Evolutionary conservation across 2,888 invertebrate genomes (phyloP), one percentile per base, ranked within the genome.

Genomic region (Hetaerina titia): DNA sequence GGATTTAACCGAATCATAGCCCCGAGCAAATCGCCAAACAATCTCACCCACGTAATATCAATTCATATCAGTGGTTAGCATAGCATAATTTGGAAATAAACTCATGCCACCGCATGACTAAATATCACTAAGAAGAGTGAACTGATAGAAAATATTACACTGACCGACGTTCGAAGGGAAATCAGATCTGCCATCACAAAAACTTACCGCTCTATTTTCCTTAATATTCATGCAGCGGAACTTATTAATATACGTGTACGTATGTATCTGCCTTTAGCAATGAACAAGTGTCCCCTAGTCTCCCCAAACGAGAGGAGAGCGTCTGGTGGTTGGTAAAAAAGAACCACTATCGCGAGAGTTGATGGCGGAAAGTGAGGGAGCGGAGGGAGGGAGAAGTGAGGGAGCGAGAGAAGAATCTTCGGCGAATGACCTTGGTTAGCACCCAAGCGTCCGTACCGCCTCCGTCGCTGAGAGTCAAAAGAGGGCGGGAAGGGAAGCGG

Each of bases 321-420:
- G 92, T 92, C 92, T 92, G 92, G 92, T 92, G 92, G 92, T 92
- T 74, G 92, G n/a, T 92, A 92, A 92, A 92, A 92, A 92, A 22
- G 63, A 63, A 22, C 25, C 81, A 31, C 25, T 81, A 81, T 81
- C 25, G 1, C 11, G 81, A 31, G 60, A 5, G 60, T 4, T 60
- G 25, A 81, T 81, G 60, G 60, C 60, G 81, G 81, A 31, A 22
- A 31, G 81, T 22, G 31, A 15, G 31, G 31, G 63, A 57, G 90
- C 56, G 45, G 22, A 19, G 31, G 11, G 64, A 69, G 58, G 13
- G 89, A 89, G 31, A n/a, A 45, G 31, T 11, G 69, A 19, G 64
- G 56, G 45, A 69, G 22, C 56, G 64, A 11, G 25, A 22, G 5
- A 15, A 81, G 81, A 81, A 92, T 64, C 69, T 92, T 92, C 45